Evolutionary conservation across 2,797 vertebrate species (phyloP), one percentile per base, ranked within the genome.

Genomic region (Bradypodion pumilum): DNA sequence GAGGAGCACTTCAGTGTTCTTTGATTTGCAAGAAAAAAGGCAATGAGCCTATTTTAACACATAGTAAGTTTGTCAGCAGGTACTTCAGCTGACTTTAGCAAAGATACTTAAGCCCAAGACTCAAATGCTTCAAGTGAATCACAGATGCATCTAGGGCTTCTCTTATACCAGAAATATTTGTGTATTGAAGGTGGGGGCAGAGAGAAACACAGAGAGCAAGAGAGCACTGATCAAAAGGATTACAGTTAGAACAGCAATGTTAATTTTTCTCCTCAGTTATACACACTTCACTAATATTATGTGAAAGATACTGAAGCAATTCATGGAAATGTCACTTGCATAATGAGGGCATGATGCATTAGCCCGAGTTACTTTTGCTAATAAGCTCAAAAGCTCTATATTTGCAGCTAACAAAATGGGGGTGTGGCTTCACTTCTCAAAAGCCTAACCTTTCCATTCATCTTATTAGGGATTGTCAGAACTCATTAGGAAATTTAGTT

Each of bases 291-390:
- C 27, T 79, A 89, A 75, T 85, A 83, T 86, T 89, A 27, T 91
- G 89, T 91, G 84, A 94, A 66, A 82, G 91, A 85, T 89, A 86
- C 80, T 90, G 90, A 92, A 94, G 91, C 70, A 84, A 90, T 89
- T 93, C 92, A 93, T 90, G 92, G 89, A 72, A 88, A 91, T 93
- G 88, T 91, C 86, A 94, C 66, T 80, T 21, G 63, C 87, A 89
- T 88, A 95, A 91, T 91, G 90, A 94, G 82, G 85, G 85, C 92
- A 93, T 95, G 87, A 91, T 88, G 89, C 92, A 93, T 92, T 91
- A 93, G 87, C 89, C 91, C 88, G 86, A 91, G 90, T 94, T 89
- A 84, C 82, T 86, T 92, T 91, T 89, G 86, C 91, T 95, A 95
- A 93, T 91, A 85, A 94, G 86, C 91, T 92, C 32, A 93, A 91